A percentile compares a stretch with the other conserved stretches of the same genome.
Conservation (phyloP, 92 coral and sea anemone species). For the Hydrozoanthus gracilis region DNA sequence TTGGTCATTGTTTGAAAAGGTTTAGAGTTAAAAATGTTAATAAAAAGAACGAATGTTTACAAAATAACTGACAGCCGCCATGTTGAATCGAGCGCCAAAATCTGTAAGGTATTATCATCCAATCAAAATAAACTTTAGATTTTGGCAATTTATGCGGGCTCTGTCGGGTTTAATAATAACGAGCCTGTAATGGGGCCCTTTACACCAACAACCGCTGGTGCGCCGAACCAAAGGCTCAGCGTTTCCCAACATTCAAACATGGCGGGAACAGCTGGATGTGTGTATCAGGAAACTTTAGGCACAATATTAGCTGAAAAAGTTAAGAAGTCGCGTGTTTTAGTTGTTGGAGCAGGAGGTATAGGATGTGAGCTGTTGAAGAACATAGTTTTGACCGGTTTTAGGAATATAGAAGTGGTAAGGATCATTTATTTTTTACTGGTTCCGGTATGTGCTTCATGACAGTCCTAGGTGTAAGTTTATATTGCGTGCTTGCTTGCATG, state of each 20-base stretch:
- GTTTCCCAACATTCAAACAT: slow-evolving; percentile 59
- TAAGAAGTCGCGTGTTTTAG: slow-evolving; percentile 73
- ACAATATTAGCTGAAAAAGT: slow-evolving; percentile 73
- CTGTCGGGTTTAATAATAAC: neutral
- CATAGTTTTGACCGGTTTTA: slow-evolving; percentile 93
- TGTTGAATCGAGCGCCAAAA: slow-evolving; percentile 66
- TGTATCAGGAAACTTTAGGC: slow-evolving; percentile 79
- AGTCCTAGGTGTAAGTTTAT: neutral
- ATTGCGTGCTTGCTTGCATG: neutral
- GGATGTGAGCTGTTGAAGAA: slow-evolving; percentile 98
- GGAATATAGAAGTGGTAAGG: slow-evolving; percentile 91
- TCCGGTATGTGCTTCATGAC: neutral
- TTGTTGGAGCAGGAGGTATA: slow-evolving; percentile 99
- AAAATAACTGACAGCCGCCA: slow-evolving; percentile 53
- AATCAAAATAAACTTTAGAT: slow-evolving; percentile 31
- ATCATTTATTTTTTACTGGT: neutral
- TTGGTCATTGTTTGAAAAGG: slow-evolving; percentile 50
- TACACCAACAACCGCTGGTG: slow-evolving; percentile 25
- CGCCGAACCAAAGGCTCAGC: slow-evolving; percentile 48
- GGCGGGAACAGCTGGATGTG: slow-evolving; percentile 76
- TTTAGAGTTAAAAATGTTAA: slow-evolving; percentile 10
- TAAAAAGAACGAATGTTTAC: neutral
- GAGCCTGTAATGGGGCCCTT: neutral
- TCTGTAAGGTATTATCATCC: slow-evolving; percentile 16
- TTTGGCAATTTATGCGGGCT: neutral